Base-by-base conservation (phyloP, 2,888 invertebrate species). In the Calameuta filiformis region DNA sequence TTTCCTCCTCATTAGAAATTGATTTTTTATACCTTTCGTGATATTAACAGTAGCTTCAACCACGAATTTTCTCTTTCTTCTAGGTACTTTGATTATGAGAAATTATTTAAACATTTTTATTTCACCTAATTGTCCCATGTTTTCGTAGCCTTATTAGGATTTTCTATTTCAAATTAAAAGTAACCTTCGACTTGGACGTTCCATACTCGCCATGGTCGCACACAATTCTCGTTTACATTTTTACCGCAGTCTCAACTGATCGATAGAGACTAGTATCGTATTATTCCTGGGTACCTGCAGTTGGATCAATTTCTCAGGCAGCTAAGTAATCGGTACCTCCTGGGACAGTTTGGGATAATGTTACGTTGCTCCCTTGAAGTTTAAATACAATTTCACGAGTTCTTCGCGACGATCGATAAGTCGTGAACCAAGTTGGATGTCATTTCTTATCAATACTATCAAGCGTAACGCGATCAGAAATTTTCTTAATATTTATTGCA, bases 281-380 rank as follows among this genome's bases (percentile, higher is more conserved):
- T 81, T 86, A 87, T 85, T 84, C 84, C 84, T 84, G 79, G 81
- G 78, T 83, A 87, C 88, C 90, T 89, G 90, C 90, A 90, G 85
- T 90, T 88, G 88, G 88, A 90, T 91, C 90, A 90, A 90, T 90
- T 90, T 88, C 85, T 82, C 80, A 77, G 75, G 77, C 81, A 56
- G 23, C 56, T 9, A 56, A 56, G 23, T 35, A 23, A 56, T 56
- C 9, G 56, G 23, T 56, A 23, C 56, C 23, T 12, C 56, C 56
- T 56, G 23, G 56, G 23, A 56, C 23, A 56, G 9, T 56, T 56
- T 56, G 56, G 56, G 56, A 56, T 56, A 56, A 56, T 56, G 56
- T 56, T 56, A 56, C 56, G 9, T 56, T 56, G 56, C 23, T 23
- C 56, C 56, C 23, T 56, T 56, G 56, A 56, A 23, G 56, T 23